Base-by-base conservation (phyloP, 2,113 vertebrate species). In the Fregetta grallaria region DNA sequence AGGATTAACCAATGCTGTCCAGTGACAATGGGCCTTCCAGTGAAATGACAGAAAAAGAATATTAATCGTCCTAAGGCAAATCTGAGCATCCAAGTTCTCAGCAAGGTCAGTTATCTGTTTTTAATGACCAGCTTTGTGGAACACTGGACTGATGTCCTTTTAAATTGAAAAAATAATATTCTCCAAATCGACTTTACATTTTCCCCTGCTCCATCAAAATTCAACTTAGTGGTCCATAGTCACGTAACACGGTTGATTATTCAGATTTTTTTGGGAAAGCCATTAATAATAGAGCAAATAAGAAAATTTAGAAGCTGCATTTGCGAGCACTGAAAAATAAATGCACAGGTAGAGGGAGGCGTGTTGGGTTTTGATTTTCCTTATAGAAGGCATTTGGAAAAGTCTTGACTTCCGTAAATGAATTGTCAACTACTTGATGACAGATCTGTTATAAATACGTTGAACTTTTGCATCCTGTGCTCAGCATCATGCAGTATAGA, bases 251-350 rank as follows among this genome's bases (percentile, higher is more conserved):
- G 2, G 45, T 25, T 71, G 25, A 45, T 86, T 45, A 34, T 63
- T 88, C 36, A 65, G 17, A 26, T 19, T 15, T 50, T 12, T 0
- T 0, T 0, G 1, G 17, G 3, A 87, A 81, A 29, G 9, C 29
- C 34, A 56, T 40, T 78, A 66, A 13, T 50, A 56, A 10, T 19
- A 72, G 29, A 82, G 19, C 10, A 50, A 86, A n/a, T 42, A 58
- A 79, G 34, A 73, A 70, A n/a, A 78, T n/a, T 15, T 55, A 42
- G 36, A 90, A 29, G 15, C 30, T 40, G 14, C 2, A 1, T 86
- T 95, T 85, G 40, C 1, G 3, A 62, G 20, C 26, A 34, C 36
- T 53, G 63, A 61, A 75, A 75, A 59, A 85, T 34, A 65, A 81
- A 26, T 4, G 6, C 14, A 23, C 5, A 32, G 40, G 6, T 6